Evolutionary conservation across 2,797 vertebrate species (phyloP).

Genomic region (Allobates femoralis): DNA sequence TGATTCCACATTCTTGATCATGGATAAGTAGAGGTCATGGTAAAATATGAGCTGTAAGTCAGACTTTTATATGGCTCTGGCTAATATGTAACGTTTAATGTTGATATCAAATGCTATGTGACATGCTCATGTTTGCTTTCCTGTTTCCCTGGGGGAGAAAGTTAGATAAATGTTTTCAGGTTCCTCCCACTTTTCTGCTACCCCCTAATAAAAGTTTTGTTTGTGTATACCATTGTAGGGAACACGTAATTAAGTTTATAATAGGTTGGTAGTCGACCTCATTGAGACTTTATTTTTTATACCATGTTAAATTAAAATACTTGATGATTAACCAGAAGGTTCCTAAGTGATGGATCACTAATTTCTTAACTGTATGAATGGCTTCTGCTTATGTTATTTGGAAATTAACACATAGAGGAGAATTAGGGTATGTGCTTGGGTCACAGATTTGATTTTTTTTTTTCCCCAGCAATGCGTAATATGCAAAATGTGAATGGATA

Average conservation of each 20-base stretch:
- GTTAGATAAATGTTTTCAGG: constrained; percentile 35
- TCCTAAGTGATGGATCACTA: background rate
- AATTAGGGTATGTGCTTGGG: background rate
- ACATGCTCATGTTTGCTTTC: constrained; percentile 45
- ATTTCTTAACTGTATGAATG: constrained; percentile 1
- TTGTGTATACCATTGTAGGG: constrained; percentile 37
- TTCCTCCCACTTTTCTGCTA: constrained; percentile 5
- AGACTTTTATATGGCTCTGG: constrained; percentile 57
- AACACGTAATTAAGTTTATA: constrained; percentile 48
- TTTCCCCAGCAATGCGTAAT: too few relatives aligned
- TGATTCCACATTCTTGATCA: constrained; percentile 62
- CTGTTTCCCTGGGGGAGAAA: constrained; percentile 42
- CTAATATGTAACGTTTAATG: constrained; percentile 62
- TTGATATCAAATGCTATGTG: constrained; percentile 59
- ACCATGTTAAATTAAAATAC: constrained; percentile 3
- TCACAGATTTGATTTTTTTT: too few relatives aligned
- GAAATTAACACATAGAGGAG: background rate
- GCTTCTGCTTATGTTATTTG: background rate
- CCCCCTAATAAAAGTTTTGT: constrained; percentile 51
- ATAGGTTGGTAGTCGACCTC: constrained; percentile 22
- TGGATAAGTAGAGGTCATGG: constrained; percentile 63
- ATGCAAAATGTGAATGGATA: too few relatives aligned
- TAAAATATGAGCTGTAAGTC: constrained; percentile 58
- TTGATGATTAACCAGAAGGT: constrained; percentile 37
- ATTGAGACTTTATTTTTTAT: constrained; percentile 8